phyloP scores from a whole-genome alignment of 2,113 vertebrate genomes.

The Neodontobutis hainanensis region DNA sequence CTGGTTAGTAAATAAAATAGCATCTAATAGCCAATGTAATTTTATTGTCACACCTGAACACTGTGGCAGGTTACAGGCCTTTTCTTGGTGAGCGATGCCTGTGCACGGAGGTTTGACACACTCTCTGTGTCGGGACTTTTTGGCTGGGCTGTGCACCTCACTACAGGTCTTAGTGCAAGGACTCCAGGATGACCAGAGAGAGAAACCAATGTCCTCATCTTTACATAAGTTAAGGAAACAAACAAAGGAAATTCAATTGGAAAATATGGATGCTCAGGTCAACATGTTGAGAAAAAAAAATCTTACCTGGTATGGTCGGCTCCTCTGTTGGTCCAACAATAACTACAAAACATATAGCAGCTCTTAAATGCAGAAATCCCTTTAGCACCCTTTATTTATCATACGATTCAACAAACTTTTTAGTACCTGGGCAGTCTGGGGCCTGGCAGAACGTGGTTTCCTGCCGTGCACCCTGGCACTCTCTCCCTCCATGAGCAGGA shows the following conservation, averaged over 20 bases:
- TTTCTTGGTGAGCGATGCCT: slow-evolving; percentile 77
- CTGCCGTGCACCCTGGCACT: slow-evolving; percentile 75
- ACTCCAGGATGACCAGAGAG: slow-evolving; percentile 82
- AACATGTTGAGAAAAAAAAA: background rate
- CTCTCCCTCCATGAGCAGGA: slow-evolving; percentile 70
- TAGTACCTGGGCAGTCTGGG: slow-evolving; percentile 81
- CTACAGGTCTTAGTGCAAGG: slow-evolving; percentile 84
- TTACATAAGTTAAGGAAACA: background rate
- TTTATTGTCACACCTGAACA: slow-evolving; percentile 76
- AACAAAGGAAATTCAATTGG: background rate
- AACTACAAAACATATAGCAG: slow-evolving; percentile 47
- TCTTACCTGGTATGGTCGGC: slow-evolving; percentile 70
- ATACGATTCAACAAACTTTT: too few relatives aligned
- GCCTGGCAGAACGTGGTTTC: slow-evolving; percentile 83
- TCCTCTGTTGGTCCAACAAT: slow-evolving; percentile 70
- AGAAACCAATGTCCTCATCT: slow-evolving; percentile 80
- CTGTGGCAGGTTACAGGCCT: slow-evolving; percentile 85
- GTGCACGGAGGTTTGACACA: slow-evolving; percentile 78
- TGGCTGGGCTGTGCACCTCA: slow-evolving; percentile 68
- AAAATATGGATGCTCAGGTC: background rate
- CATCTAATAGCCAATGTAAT: too few relatives aligned
- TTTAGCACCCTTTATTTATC: too few relatives aligned
- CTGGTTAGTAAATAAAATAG: background rate
- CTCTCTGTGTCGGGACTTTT: slow-evolving; percentile 78
- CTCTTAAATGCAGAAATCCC: background rate